A percentile compares a stretch with the other conserved stretches of the same genome.
Evolutionary conservation across 2,888 invertebrate species (phyloP).

Genomic region (Eurytoma californica): DNA sequence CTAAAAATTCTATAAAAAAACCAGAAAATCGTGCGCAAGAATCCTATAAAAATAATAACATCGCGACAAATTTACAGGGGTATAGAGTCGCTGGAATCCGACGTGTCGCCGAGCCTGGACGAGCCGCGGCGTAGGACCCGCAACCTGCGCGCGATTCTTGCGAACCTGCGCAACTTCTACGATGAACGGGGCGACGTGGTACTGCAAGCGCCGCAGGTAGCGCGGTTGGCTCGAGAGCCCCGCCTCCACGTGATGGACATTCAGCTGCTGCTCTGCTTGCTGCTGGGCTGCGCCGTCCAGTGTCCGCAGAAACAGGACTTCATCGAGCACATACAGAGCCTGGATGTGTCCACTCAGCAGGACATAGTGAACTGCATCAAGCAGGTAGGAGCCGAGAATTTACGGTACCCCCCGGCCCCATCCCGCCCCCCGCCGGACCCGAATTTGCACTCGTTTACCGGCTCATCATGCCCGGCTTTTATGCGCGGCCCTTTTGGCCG

Average conservation of each 20-base stretch:
- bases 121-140: slow-evolving; percentile 78
- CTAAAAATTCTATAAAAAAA: too few relatives aligned
- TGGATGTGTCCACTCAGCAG: slow-evolving; percentile 90
- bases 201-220: slow-evolving; percentile 86
- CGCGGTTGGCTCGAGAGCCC: slow-evolving; percentile 82
- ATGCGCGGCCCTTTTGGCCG: too few relatives aligned
- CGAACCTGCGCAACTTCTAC: slow-evolving; percentile 81
- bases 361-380: slow-evolving; percentile 93
- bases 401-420: too few relatives aligned
- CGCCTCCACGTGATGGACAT: slow-evolving; percentile 81
- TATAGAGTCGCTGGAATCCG: not conserved
- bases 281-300: slow-evolving; percentile 95
- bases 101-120: not conserved
- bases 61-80: slow-evolving; percentile 14
- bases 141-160: slow-evolving; percentile 89
- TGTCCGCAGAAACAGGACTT: slow-evolving; percentile 93
- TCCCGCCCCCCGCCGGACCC: too few relatives aligned
- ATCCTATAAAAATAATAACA: not conserved
- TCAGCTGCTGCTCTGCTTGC: slow-evolving; percentile 85
- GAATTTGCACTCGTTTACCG: too few relatives aligned
- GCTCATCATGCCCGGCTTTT: too few relatives aligned
- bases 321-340: slow-evolving; percentile 89
- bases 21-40: too few relatives aligned
- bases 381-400: slow-evolving; percentile 75
- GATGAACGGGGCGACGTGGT: slow-evolving; percentile 89